These are phyloP conservation scores for Stomatorhinus ivindoensis DNA, from an alignment of 2,113 vertebrate species.

Conservation along the genomic window DNA sequence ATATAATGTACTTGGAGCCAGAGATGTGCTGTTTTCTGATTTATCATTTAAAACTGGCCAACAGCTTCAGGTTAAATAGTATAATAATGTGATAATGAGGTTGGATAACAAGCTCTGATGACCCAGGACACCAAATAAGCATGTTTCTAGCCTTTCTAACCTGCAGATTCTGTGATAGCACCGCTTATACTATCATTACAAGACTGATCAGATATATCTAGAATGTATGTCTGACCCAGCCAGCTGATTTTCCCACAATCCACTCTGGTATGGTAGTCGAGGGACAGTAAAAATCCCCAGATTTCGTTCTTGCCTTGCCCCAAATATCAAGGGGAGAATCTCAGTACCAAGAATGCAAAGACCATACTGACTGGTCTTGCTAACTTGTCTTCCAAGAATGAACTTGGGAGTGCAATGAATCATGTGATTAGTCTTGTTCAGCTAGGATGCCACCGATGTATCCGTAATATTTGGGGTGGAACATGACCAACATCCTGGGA, in stretches of 20 bases:
- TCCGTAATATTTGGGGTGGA: too few relatives aligned
- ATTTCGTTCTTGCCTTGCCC: too few relatives aligned
- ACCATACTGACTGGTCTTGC: too few relatives aligned
- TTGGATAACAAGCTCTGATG: not conserved
- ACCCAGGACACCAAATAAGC: not conserved
- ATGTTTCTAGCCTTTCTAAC: not conserved
- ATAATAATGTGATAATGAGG: not conserved
- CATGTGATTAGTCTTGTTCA: too few relatives aligned
- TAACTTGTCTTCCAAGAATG: too few relatives aligned
- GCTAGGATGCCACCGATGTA: too few relatives aligned
- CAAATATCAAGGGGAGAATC: too few relatives aligned
- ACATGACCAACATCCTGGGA: too few relatives aligned
- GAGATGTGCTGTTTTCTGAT: not conserved
- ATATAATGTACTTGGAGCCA: not conserved
- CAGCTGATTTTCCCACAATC: not conserved
- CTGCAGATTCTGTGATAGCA: not conserved
- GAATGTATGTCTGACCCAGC: not conserved
- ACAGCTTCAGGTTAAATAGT: not conserved
- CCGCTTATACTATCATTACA: not conserved
- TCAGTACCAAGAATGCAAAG: too few relatives aligned
- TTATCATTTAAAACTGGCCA: not conserved
- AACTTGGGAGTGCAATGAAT: too few relatives aligned
- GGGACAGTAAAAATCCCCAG: too few relatives aligned
- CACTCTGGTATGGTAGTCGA: not conserved
- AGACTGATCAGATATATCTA: not conserved